Base-by-base conservation (phyloP, 64 coral and sea anemone genomes). In the Platygyra sinensis region DNA sequence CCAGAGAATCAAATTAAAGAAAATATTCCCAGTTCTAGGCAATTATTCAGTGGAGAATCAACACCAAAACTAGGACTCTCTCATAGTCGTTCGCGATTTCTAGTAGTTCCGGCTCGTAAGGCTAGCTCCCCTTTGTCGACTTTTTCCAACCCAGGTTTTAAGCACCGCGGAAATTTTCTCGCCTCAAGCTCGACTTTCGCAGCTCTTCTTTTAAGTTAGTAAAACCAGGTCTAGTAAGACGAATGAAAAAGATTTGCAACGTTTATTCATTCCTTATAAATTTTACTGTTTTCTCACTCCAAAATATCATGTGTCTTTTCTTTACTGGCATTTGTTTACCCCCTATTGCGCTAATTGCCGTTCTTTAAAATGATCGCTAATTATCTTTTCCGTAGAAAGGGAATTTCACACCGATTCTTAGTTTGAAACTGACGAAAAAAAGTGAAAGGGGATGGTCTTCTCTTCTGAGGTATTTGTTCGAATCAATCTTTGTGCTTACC, bases 241-340 rank as follows among this genome's bases (percentile, higher is more conserved):
- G 16, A 49, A 63, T 28, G 10, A 60, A 83, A 83, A 83, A 64
- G 30, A 13, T 83, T 83, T 42, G 60, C 0, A 69, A 8, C 59
- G 17, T 83, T 83, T 83, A 83, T 83, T 83, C 16, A 62, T 8
- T 65, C 8, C 36, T 65, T 42, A 83, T 18, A 65, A 67, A 83
- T 83, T 18, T n/a, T 42, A 83, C 31, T 83, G 46, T 63, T 65
- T 11, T 42, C 20, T 18, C 38, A 10, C 33, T 36, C 9, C 60
- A 67, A 83, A 83, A 63, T 31, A 4, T 22, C 0, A 27, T 7
- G 10, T 69, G n/a, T 27, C 25, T 27, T 69, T 27, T 65, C 24
- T 65, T 69, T 12, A 25, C 25, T 1, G 3, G 10, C 22, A 27
- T 25, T 29, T 67, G 7, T 67, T 25, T 69, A 10, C 65, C 22